phyloP scores from a whole-genome alignment of 2,888 invertebrate species.

The Blastobasis lacticolella region DNA sequence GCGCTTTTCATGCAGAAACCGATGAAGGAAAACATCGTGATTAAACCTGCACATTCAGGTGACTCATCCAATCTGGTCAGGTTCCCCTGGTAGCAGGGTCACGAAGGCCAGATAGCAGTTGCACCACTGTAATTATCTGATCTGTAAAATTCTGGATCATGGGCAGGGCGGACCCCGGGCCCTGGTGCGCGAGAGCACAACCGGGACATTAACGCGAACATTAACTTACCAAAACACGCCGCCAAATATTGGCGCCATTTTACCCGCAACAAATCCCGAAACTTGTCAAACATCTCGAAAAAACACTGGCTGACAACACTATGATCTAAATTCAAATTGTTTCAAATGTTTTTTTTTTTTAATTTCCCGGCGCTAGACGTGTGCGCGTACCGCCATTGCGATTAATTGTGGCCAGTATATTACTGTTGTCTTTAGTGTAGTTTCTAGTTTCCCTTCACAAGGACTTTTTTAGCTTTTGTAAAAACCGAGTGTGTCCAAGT shows the following conservation, averaged over 20 bases:
- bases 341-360: slow-evolving; percentile 1
- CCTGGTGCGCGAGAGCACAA: too few species aligned
- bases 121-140: too few species aligned
- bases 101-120: too few species aligned
- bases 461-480: slow-evolving; percentile 23
- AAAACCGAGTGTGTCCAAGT: slow-evolving; percentile 8
- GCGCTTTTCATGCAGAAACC: too few species aligned
- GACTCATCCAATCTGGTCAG: too few species aligned
- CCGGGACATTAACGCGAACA: not conserved
- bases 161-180: too few species aligned
- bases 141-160: too few species aligned
- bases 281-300: slow-evolving; percentile 39
- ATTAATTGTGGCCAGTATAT: slow-evolving; percentile 26
- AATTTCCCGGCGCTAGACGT: slow-evolving; percentile 26
- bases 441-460: slow-evolving; percentile 39
- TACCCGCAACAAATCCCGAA: slow-evolving; percentile 24
- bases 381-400: slow-evolving; percentile 31
- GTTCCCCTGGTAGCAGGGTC: too few species aligned
- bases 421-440: slow-evolving; percentile 7
- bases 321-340: not conserved
- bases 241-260: slow-evolving; percentile 68
- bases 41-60: too few species aligned
- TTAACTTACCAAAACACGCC: slow-evolving; percentile 55
- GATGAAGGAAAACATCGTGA: too few species aligned
- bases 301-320: slow-evolving; percentile 1